Conservation (phyloP, 2,888 invertebrate genomes). For the Mythimna vitellina region DNA sequence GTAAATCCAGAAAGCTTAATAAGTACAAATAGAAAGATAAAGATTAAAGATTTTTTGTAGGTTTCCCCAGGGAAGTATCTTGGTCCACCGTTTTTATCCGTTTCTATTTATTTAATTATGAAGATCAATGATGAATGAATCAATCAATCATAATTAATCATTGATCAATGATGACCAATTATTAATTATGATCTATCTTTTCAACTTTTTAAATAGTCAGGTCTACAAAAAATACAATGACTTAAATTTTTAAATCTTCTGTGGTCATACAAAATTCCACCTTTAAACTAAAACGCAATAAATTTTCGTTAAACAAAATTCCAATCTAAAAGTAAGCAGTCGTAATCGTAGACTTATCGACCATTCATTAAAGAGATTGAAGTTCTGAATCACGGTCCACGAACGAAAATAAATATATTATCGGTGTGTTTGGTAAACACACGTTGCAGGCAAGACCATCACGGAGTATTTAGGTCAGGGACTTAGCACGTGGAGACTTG, state of each 20-base stretch:
- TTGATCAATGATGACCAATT: too few species aligned
- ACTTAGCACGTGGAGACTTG: constrained; percentile 70
- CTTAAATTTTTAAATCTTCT: not conserved
- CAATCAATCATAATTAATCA: too few species aligned
- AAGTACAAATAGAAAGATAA: not conserved
- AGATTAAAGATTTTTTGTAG: not conserved
- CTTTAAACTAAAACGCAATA: constrained; percentile 14
- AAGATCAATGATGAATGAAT: too few species aligned
- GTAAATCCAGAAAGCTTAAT: not conserved
- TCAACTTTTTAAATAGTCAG: too few species aligned
- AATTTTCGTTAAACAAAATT: constrained; percentile 19
- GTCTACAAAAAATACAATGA: too few species aligned
- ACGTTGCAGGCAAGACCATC: constrained; percentile 67
- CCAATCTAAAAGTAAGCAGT: constrained; percentile 15
- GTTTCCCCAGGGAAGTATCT: constrained; percentile 9
- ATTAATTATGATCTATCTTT: too few species aligned
- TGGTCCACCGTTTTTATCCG: not conserved
- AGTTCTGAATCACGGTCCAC: constrained; percentile 45
- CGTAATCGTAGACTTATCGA: constrained; percentile 18
- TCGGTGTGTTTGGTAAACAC: constrained; percentile 63
- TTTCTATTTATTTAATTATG: not conserved
- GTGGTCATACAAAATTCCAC: not conserved
- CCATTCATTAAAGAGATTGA: constrained; percentile 51
- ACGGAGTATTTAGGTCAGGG: constrained; percentile 78
- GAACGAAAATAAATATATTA: constrained; percentile 60